Evolutionary conservation across 2,113 vertebrate species (phyloP), one percentile per base, ranked within the genome.

Genomic region (Aptenodytes patagonicus): DNA sequence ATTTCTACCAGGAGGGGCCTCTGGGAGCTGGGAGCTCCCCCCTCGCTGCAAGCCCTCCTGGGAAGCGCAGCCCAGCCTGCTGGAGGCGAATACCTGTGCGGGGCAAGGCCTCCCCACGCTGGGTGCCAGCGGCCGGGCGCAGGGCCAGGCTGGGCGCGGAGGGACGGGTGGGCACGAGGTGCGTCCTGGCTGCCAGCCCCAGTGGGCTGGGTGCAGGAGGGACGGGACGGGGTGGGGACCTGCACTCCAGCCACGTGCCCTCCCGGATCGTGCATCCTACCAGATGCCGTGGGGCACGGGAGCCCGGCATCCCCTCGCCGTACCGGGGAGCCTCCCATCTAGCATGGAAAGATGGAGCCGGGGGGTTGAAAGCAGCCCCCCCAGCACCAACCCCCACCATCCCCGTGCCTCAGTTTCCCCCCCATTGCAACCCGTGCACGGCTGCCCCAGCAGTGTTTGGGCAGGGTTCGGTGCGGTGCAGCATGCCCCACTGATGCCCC

Each of bases 71-170:
- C 92, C 92, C 94, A 55, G 90, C 94, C 93, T n/a, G 62, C 96
- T 24, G 40, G n/a, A 38, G 93, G 94, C 93, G 1, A 95, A 95
- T 97, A 64, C 95, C 90, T 95, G 83, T 9, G 54, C 19, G 36
- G 95, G 95, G 96, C 96, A 95, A 58, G 95, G 95, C 79, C 57
- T 90, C 95, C 92, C 94, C 62, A 72, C 36, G 75, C 92, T 68
- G 95, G 73, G 70, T 92, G 94, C 96, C 95, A 95, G 90, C 52
- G 17, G 80, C 42, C 42, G 75, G 95, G 96, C 89, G 9, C n/a
- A 6, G 51, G 57, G 95, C 96, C 93, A 92, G 93, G 2, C 75
- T 83, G 95, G 93, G 93, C 1, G 70, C 46, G 73, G 90, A 87
- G 77, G 68, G 69, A 66, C 16, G 28, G 79, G 66, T 87, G 95